Evolutionary conservation across 2,888 invertebrate species (phyloP).

Genomic region (Physocephala rufipes): DNA sequence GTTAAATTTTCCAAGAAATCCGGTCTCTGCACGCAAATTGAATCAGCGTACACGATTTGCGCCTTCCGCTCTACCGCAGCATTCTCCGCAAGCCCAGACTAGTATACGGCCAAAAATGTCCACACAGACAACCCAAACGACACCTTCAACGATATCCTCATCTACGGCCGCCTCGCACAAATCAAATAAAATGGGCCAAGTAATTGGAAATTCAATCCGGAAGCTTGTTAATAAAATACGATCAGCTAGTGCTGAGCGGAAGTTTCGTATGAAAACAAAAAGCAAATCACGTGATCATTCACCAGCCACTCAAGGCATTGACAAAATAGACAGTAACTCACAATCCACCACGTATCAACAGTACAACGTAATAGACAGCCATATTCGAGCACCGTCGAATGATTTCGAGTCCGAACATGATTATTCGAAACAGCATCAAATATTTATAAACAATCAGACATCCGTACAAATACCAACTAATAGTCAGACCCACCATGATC

Average conservation of each 20-base stretch:
- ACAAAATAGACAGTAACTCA: constrained; percentile 46
- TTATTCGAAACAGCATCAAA: constrained; percentile 38
- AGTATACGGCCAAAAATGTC: constrained; percentile 52
- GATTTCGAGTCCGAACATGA: constrained; percentile 48
- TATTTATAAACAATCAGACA: constrained; percentile 6
- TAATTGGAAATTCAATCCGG: constrained; percentile 82
- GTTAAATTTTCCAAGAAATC: constrained; percentile 27
- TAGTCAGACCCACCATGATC: constrained; percentile 43
- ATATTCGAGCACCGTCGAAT: constrained; percentile 57
- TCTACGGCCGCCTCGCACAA: constrained; percentile 49
- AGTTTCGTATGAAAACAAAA: constrained; percentile 70
- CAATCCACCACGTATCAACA: constrained; percentile 65
- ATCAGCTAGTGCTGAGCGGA: constrained; percentile 76
- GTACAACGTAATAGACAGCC: constrained; percentile 66
- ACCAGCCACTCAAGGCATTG: constrained; percentile 65
- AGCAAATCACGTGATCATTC: constrained; percentile 68
- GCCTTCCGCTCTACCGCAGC: constrained; percentile 49
- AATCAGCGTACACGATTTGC: constrained; percentile 80
- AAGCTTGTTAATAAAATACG: constrained; percentile 85
- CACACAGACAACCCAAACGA: constrained; percentile 63
- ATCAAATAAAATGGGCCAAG: constrained; percentile 69
- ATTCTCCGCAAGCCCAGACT: constrained; percentile 28
- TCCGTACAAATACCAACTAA: constrained; percentile 43
- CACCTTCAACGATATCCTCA: constrained; percentile 54
- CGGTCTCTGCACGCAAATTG: constrained; percentile 21